phyloP scores from a whole-genome alignment of 1,140 invertebrate species.

The Bradysia coprophila region DNA sequence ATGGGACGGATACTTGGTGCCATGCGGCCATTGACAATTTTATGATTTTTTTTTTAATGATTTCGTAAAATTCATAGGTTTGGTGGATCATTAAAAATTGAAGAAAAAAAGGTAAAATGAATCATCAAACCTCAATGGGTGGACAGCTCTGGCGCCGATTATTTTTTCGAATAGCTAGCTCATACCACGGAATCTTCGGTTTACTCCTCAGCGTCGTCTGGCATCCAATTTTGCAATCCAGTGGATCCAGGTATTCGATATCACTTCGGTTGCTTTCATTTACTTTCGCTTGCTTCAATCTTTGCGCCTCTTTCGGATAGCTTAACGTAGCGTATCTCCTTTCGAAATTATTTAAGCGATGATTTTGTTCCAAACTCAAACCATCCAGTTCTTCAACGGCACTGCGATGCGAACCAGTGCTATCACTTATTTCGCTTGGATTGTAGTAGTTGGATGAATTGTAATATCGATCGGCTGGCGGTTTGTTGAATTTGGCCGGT shows the following conservation, averaged over 20 bases:
- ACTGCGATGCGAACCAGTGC: not conserved
- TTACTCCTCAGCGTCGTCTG: slow-evolving; percentile 37
- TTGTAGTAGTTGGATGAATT: slow-evolving; percentile 3
- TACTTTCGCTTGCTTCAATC: not conserved
- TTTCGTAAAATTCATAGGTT: too few species aligned
- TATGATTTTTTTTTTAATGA: too few species aligned
- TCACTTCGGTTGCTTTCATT: not conserved
- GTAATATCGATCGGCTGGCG: slow-evolving; percentile 1
- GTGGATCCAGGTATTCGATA: slow-evolving; percentile 15
- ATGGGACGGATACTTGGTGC: too few species aligned
- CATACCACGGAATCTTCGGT: slow-evolving; percentile 65
- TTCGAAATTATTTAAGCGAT: slow-evolving; percentile 6
- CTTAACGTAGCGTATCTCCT: slow-evolving; percentile 21
- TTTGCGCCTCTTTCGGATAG: slow-evolving; percentile 7
- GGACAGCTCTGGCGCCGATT: slow-evolving; percentile 53
- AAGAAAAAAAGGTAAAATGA: not conserved
- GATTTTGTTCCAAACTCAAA: not conserved
- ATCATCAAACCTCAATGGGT: slow-evolving; percentile 9
- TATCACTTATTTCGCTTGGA: slow-evolving; percentile 1
- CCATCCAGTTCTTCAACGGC: not conserved
- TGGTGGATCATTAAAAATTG: too few species aligned
- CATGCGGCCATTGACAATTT: too few species aligned
- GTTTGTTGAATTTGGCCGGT: not conserved
- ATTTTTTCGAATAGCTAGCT: slow-evolving; percentile 46
- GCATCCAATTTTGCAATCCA: slow-evolving; percentile 38